Percentiles rank a stretch among this genome's conserved stretches.
phyloP scores from a whole-genome alignment of 2,113 vertebrate species.

The Sus scrofa region DNA sequence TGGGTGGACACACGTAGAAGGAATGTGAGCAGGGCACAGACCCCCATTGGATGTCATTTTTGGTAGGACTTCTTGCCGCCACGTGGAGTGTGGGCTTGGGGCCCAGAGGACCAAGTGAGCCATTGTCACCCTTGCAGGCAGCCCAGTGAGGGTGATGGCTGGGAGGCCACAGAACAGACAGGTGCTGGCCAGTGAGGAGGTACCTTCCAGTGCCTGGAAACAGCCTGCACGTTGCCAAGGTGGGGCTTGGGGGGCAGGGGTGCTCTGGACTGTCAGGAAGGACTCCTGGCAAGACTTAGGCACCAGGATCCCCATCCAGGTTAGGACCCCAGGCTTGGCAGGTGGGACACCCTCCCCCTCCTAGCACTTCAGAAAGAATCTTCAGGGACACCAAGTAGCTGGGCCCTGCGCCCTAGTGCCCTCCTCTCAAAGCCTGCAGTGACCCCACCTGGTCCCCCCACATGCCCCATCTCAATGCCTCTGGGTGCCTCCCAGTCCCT shows the following conservation, averaged over 20 bases:
- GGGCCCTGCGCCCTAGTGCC: neutral
- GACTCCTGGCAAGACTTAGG: neutral
- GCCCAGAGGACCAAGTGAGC: neutral
- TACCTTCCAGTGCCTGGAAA: too few relatives aligned
- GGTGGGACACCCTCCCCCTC: neutral
- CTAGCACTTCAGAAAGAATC: neutral
- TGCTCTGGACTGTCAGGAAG: neutral
- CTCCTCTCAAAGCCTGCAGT: neutral
- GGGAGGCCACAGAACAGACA: neutral
- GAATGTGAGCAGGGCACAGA: neutral
- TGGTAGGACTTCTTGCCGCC: neutral
- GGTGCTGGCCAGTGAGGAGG: neutral
- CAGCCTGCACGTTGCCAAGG: neutral
- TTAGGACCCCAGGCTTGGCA: neutral
- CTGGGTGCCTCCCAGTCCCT: neutral
- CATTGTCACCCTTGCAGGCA: neutral
- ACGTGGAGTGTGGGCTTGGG: too few relatives aligned
- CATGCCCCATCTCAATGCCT: too few relatives aligned
- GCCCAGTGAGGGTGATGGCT: neutral
- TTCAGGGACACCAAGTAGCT: neutral
- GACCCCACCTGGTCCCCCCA: neutral
- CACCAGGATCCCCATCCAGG: neutral
- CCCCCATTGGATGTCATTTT: neutral
- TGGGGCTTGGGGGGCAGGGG: too few relatives aligned
- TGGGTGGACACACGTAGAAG: neutral